Evolutionary conservation across 2,113 vertebrate genomes (phyloP).

Genomic region (Chiloscyllium plagiosum): DNA sequence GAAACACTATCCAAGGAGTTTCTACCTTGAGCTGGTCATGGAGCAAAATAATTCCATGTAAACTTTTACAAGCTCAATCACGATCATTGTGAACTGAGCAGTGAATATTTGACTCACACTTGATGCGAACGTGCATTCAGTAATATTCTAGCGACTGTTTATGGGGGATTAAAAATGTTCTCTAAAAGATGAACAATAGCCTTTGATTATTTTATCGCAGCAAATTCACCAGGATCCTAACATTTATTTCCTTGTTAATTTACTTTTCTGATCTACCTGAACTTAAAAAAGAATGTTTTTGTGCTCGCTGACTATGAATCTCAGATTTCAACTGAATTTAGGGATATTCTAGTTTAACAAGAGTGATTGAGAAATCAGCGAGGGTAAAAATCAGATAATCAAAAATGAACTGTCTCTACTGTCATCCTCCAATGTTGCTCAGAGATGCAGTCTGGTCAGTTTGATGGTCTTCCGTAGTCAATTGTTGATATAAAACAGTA

Average conservation of each 20-base stretch:
- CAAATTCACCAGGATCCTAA: not conserved
- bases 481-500: not conserved
- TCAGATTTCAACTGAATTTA: not conserved
- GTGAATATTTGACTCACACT: not conserved
- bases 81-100: not conserved
- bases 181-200: not conserved
- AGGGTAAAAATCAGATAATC: not conserved
- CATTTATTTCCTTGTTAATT: not conserved
- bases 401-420: not conserved
- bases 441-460: not conserved
- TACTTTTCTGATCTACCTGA: not conserved
- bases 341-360: not conserved
- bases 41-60: not conserved
- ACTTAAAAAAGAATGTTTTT: not conserved
- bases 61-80: not conserved
- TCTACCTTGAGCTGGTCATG: not conserved
- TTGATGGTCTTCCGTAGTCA: not conserved
- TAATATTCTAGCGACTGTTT: not conserved
- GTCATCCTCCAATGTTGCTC: not conserved
- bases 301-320: not conserved
- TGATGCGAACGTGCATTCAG: not conserved
- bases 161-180: not conserved
- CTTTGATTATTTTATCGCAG: not conserved
- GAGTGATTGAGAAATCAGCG: not conserved
- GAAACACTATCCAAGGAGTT: not conserved